Evolutionary conservation across 2,797 vertebrate genomes (phyloP), one percentile per base, ranked within the genome.

Genomic region (Mormyrus proboscirostris): DNA sequence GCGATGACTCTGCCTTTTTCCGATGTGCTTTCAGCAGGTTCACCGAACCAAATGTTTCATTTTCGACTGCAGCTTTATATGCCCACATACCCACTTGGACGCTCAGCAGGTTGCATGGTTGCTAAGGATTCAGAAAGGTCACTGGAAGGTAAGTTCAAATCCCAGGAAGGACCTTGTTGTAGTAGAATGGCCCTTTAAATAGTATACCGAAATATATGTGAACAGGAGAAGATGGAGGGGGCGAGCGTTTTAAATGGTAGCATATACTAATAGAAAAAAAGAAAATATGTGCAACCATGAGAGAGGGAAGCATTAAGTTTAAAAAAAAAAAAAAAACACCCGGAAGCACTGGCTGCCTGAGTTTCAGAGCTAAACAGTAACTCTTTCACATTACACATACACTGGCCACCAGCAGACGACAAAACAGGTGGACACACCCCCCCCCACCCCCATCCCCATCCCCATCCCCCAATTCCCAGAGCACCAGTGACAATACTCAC

Each of bases 61-160:
- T 41, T 79, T 79, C 38, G 38, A 41, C 73, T 79, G 33, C 6
- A 7, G 38, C 16, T 19, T 29, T 44, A 44, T 79, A 44, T 44
- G 73, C 38, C 38, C 33, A 2, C 16, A 79, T n/a, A 44, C 38
- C 33, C 73, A 79, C 73, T 79, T 44, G 38, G 25, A 8, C 14
- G 16, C 73, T 79, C 73, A 44, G 73, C 33, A 44, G 73, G 73
- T 76, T 41, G 73, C 73, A 76, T 76, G 19, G 38, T 44, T 44
- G 38, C 16, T 44, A 44, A 41, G 73, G 38, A 79, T 16, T 79
- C 73, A 19, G 38, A 79, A 44, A 79, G 73, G 73, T 79, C 44
- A 79, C 33, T n/a, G 73, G 73, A 79, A 79, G 38, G 73, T 44
- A 79, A 79, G 73, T 44, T 79, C 73, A 79, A 79, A 79, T 44